These are phyloP conservation scores for Galeopsomyia nigrocyanea DNA, from an alignment of 2,888 invertebrate genomes.

Conservation along the genomic window DNA sequence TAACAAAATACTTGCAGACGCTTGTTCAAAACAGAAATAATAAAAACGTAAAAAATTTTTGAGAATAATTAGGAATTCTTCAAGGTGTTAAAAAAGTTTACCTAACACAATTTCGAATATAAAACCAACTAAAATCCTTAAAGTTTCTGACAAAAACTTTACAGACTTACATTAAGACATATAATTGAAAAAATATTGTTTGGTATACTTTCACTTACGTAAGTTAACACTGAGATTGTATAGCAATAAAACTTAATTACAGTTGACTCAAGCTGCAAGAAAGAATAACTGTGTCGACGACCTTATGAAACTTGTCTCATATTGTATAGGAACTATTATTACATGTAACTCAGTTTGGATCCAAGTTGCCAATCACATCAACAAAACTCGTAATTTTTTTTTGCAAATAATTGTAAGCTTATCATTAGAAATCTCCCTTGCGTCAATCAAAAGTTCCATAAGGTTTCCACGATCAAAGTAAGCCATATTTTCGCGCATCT, in stretches of 20 bases:
- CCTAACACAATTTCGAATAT: too few species aligned
- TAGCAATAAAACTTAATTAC: slow-evolving; percentile 19
- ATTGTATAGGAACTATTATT: slow-evolving; percentile 48
- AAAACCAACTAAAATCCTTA: too few species aligned
- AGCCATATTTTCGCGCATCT: slow-evolving; percentile 12
- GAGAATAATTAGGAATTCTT: too few species aligned
- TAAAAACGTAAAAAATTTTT: too few species aligned
- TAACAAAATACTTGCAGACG: too few species aligned
- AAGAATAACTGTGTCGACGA: slow-evolving; percentile 20
- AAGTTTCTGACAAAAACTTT: too few species aligned
- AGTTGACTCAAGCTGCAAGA: slow-evolving; percentile 28
- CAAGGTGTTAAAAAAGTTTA: too few species aligned
- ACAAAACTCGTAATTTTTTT: slow-evolving; percentile 31
- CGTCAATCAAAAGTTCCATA: slow-evolving; percentile 28
- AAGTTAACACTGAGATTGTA: slow-evolving; percentile 15
- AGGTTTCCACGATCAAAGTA: not conserved
- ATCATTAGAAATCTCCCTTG: slow-evolving; percentile 30
- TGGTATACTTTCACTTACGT: slow-evolving; percentile 16
- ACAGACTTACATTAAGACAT: not conserved
- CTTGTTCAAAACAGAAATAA: too few species aligned
- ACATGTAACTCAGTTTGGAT: slow-evolving; percentile 44
- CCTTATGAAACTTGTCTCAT: slow-evolving; percentile 24
- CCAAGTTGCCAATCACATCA: slow-evolving; percentile 46
- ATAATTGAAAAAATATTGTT: slow-evolving; percentile 10
- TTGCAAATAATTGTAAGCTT: slow-evolving; percentile 30